These are phyloP conservation scores for Trachurus trachurus DNA, from an alignment of 2,797 vertebrate species.

Conservation along the genomic window DNA sequence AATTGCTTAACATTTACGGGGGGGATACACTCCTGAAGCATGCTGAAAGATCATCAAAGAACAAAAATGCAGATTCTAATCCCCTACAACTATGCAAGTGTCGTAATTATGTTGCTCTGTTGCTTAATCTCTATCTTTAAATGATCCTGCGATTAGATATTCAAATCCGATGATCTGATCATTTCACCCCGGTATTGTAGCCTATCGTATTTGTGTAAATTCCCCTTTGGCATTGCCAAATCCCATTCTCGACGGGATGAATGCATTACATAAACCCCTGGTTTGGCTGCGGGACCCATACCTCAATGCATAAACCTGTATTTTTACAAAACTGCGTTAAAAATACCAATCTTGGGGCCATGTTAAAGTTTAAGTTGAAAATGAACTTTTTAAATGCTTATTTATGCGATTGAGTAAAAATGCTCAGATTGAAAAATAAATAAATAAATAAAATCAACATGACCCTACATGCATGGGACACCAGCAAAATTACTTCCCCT, in stretches of 20 bases:
- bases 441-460: neutral
- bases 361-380: neutral
- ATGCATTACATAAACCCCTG: constrained; percentile 72
- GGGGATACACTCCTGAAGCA: constrained; percentile 50
- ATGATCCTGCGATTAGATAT: constrained; percentile 77
- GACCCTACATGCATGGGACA: neutral
- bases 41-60: constrained; percentile 77
- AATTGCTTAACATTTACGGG: constrained; percentile 63
- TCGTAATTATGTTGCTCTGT: constrained; percentile 74
- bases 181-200: constrained; percentile 70
- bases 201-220: constrained; percentile 63
- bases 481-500: neutral
- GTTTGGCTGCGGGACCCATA: constrained; percentile 52
- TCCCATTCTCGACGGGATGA: constrained; percentile 71
- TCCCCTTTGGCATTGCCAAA: constrained; percentile 69
- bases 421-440: neutral
- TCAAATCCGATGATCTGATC: constrained; percentile 80
- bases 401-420: neutral
- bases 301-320: constrained; percentile 20
- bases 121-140: constrained; percentile 79
- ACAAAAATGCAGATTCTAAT: constrained; percentile 72
- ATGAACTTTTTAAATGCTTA: constrained; percentile 16
- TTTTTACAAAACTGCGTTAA: constrained; percentile 34
- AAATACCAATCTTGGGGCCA: neutral
- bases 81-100: constrained; percentile 70